Percentiles rank a stretch among this genome's conserved stretches.
phyloP scores from a whole-genome alignment of 2,797 vertebrate species.

The Pangasius djambal region DNA sequence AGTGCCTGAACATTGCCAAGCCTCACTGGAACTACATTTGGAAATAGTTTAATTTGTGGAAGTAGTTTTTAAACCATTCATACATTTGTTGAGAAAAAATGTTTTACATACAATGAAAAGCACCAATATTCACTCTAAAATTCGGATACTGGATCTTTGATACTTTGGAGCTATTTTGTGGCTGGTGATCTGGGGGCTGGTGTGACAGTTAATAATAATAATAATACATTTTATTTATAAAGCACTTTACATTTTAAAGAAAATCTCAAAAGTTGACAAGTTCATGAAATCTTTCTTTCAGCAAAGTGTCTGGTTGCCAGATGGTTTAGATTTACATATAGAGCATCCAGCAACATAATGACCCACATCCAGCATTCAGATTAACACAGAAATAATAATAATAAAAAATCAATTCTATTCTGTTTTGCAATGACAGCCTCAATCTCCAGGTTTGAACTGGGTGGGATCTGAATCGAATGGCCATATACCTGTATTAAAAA shows the following conservation, averaged over 20 bases:
- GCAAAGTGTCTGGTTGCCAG: neutral
- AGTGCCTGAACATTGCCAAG: too few species aligned
- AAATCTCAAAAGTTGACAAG: neutral
- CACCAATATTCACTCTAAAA: neutral
- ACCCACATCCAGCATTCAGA: neutral
- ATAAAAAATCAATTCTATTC: too few species aligned
- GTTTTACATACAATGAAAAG: neutral
- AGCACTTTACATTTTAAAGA: too few species aligned
- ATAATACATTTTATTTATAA: too few species aligned
- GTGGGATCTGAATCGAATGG: neutral
- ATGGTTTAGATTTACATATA: neutral
- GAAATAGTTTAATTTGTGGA: neutral
- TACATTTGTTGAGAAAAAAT: neutral
- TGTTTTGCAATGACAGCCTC: neutral
- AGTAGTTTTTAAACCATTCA: neutral
- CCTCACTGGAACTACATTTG: neutral
- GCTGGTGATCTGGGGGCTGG: neutral
- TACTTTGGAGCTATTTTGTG: neutral
- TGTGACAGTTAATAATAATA: neutral
- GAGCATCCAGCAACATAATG: neutral
- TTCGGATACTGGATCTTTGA: neutral
- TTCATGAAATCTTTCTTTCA: neutral
- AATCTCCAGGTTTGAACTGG: neutral
- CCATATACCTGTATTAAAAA: neutral
- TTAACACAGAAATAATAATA: neutral